Conservation (phyloP, 2,888 invertebrate species). For the Taphrorychus bicolor region DNA sequence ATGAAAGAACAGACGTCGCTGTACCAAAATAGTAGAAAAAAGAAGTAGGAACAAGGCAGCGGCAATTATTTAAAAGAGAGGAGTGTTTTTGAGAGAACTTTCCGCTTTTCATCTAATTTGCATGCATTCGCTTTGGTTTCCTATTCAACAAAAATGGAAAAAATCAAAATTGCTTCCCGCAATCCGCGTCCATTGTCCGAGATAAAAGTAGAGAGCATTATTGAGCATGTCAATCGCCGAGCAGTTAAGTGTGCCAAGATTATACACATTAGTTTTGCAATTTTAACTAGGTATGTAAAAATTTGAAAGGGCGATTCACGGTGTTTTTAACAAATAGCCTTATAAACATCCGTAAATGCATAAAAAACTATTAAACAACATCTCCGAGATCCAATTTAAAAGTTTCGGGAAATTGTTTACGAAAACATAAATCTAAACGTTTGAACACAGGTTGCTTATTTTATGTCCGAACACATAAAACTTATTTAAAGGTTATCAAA, state of each 20-base stretch:
- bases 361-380: not conserved
- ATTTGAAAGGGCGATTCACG: too few relatives aligned
- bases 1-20: not conserved
- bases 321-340: not conserved
- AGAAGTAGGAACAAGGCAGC: not conserved
- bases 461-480: conserved; percentile 19
- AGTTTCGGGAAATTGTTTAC: conserved; percentile 16
- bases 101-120: too few relatives aligned
- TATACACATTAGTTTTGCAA: not conserved
- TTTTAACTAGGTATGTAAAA: not conserved
- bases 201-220: not conserved
- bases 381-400: not conserved
- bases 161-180: too few relatives aligned
- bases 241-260: not conserved
- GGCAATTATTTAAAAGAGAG: not conserved
- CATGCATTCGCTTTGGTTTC: not conserved
- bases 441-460: conserved; percentile 12
- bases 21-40: not conserved
- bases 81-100: too few relatives aligned
- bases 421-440: conserved; percentile 15
- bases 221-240: not conserved
- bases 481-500: conserved; percentile 11
- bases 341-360: not conserved
- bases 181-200: not conserved
- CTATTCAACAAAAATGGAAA: too few relatives aligned